Base-by-base conservation (phyloP, 2,888 invertebrate genomes). In the Habrosyne pyritoides region DNA sequence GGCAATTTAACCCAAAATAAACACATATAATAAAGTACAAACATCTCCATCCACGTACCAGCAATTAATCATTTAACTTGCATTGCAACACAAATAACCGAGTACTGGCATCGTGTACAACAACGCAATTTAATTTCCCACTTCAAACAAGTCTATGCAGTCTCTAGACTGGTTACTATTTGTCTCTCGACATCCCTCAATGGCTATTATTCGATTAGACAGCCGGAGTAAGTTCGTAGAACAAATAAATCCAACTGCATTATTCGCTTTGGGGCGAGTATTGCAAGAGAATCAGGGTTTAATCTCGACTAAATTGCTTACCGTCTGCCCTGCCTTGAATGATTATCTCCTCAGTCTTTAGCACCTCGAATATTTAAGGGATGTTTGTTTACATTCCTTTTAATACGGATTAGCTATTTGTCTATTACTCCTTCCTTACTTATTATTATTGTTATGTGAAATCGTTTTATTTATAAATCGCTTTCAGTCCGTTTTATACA, bases 301-400 rank as follows among this genome's bases (percentile, higher is more conserved):
- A 82, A 83, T 83, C 81, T 77, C 59, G 66, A 63, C 74, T 81
- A 77, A 82, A 83, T 84, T 81, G 79, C 79, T 83, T 77, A 78
- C 77, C 66, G 80, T 79, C 80, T 79, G 77, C 63, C 67, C 66
- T 67, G 71, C 67, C 67, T 61, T 42, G 64, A 55, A 57, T 73
- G 83, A 83, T 79, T 83, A 83, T 78, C 64, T 67, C 66, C 18
- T 42, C 61, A 66, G 69, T 75, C 63, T 69, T 75, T 75, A 75
- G 66, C 74, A 64, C 64, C 68, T 68, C 66, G 71, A 71, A 74
- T 72, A 69, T 69, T 69, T 67, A 46, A 22, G 14, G 21, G 10
- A 53, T 50, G 46, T 54, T 28, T 33, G 26, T n/a, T 54, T 26
- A 26, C 28, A 54, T 24, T 22, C 21, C 4, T 14, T 36, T 33